Conservation (phyloP, 2,888 invertebrate genomes). For the Muscina levida region DNA sequence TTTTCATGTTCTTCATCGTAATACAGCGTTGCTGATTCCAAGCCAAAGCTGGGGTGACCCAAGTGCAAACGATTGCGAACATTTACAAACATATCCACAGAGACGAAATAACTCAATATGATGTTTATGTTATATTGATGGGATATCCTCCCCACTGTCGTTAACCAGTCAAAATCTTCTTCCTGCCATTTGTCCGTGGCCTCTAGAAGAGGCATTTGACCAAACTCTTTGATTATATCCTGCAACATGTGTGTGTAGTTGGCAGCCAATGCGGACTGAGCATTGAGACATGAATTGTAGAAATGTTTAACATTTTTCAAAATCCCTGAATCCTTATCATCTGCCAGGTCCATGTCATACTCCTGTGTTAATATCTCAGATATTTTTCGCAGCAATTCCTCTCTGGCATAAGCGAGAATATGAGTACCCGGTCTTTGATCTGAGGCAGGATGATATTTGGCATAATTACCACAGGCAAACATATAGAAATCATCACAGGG, state of each 20-base stretch:
- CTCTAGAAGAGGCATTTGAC: slow-evolving; percentile 1
- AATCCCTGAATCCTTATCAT: slow-evolving; percentile 49
- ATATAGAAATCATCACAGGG: slow-evolving; percentile 74
- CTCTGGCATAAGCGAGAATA: background rate
- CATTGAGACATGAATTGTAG: slow-evolving; percentile 9
- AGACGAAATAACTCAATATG: background rate
- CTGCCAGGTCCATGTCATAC: slow-evolving; percentile 52
- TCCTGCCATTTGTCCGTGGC: background rate
- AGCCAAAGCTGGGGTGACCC: background rate
- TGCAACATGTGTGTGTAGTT: background rate
- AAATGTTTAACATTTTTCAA: background rate
- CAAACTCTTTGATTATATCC: background rate
- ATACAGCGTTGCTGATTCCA: background rate
- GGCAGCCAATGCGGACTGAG: too few relatives aligned
- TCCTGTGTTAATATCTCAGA: background rate
- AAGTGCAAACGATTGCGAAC: background rate
- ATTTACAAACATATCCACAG: background rate
- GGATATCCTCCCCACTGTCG: background rate
- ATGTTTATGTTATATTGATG: slow-evolving; percentile 9
- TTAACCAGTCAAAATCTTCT: slow-evolving; percentile 12
- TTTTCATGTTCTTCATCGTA: background rate
- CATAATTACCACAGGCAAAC: slow-evolving; percentile 75
- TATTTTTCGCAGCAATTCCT: background rate
- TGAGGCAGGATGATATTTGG: slow-evolving; percentile 72
- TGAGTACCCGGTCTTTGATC: slow-evolving; percentile 67